Percentiles rank a stretch among this genome's conserved stretches.
These are phyloP conservation scores for Drosophila lacteicornis DNA, from an alignment of 1,140 invertebrate genomes.

Conservation along the genomic window DNA sequence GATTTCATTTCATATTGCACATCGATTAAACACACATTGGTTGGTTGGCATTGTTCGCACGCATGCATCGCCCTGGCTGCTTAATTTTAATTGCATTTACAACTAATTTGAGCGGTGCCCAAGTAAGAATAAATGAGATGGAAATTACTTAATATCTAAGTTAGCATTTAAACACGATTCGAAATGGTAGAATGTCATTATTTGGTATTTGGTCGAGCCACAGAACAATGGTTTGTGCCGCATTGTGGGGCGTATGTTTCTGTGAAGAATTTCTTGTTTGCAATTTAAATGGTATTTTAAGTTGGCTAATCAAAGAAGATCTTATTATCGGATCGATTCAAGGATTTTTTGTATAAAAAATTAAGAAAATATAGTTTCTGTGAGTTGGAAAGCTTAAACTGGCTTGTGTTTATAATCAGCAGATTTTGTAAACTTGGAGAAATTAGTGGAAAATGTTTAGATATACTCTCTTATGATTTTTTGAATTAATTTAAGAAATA, in stretches of 20 bases:
- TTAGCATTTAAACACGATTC: constrained; percentile 30
- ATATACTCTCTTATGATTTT: not conserved
- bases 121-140: constrained; percentile 34
- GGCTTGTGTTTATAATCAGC: not conserved
- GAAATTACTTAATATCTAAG: constrained; percentile 25
- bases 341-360: not conserved
- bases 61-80: constrained; percentile 13
- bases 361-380: not conserved
- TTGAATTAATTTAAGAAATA: not conserved
- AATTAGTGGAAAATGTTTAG: not conserved
- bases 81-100: constrained; percentile 44
- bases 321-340: not conserved
- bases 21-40: constrained; percentile 45
- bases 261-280: constrained; percentile 8
- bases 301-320: not conserved
- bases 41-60: constrained; percentile 14
- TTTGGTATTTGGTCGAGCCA: constrained; percentile 32
- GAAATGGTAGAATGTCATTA: constrained; percentile 23
- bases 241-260: constrained; percentile 20
- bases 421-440: not conserved
- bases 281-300: not conserved
- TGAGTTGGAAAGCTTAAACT: not conserved
- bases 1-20: constrained; percentile 60
- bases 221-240: constrained; percentile 18
- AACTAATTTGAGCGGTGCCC: constrained; percentile 36